These are phyloP conservation scores for Drosophila tani DNA, from an alignment of 1,140 invertebrate species.

Conservation along the genomic window DNA sequence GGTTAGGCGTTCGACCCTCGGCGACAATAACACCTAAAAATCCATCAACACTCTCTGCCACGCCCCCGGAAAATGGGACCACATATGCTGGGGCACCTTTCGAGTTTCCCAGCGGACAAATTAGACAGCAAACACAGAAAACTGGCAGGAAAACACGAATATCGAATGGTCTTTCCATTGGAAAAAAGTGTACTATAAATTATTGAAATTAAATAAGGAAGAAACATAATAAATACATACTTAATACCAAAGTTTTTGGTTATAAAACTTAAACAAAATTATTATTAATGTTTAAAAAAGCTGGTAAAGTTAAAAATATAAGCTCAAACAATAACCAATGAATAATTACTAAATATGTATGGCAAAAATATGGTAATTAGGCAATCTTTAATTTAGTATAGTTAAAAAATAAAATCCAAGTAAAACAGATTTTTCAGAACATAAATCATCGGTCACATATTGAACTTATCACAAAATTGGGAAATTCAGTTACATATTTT, in stretches of 20 bases:
- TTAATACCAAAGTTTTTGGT: too few species aligned
- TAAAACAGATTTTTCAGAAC: not conserved
- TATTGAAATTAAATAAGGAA: too few species aligned
- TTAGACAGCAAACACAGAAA: constrained; percentile 24
- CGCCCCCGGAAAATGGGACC: constrained; percentile 1
- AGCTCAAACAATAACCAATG: too few species aligned
- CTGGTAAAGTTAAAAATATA: too few species aligned
- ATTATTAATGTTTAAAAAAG: not conserved
- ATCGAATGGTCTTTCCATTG: not conserved
- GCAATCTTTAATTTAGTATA: too few species aligned
- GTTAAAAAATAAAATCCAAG: too few species aligned
- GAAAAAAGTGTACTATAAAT: not conserved
- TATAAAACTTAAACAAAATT: too few species aligned
- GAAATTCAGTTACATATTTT: constrained; percentile 8
- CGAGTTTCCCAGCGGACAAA: constrained; percentile 29
- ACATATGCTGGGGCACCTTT: constrained; percentile 15
- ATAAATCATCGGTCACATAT: not conserved
- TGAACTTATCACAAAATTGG: constrained; percentile 4
- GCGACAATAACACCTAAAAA: constrained; percentile 42
- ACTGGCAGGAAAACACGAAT: not conserved
- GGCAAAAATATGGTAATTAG: too few species aligned
- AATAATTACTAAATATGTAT: too few species aligned
- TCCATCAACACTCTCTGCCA: constrained; percentile 35
- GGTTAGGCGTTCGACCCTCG: not conserved
- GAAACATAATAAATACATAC: not conserved